Percentiles rank a stretch among this genome's conserved stretches.
phyloP scores from a whole-genome alignment of 1,140 invertebrate genomes.

The Andrena cerasifolii region DNA sequence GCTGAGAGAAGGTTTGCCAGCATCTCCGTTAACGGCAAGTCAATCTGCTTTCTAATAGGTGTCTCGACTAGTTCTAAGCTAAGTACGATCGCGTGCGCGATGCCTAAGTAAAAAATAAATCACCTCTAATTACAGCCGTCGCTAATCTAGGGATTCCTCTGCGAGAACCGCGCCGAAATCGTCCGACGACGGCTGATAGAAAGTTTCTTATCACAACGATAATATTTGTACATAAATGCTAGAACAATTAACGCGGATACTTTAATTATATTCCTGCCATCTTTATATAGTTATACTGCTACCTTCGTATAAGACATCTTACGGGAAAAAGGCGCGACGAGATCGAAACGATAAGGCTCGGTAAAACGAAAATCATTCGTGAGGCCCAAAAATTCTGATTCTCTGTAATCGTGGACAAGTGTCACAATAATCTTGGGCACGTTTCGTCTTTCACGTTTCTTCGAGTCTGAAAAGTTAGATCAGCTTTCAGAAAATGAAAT shows the following conservation, averaged over 20 bases:
- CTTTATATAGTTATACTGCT: not conserved
- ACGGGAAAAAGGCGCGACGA: too few relatives aligned
- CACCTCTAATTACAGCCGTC: slow-evolving; percentile 47
- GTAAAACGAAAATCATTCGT: not conserved
- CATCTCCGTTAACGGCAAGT: slow-evolving; percentile 54
- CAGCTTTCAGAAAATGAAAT: too few relatives aligned
- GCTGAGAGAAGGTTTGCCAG: slow-evolving; percentile 62
- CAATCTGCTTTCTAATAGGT: not conserved
- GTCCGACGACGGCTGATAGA: slow-evolving; percentile 29
- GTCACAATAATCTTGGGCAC: too few relatives aligned
- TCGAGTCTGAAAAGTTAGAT: too few relatives aligned
- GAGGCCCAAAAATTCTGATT: too few relatives aligned
- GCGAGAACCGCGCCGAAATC: not conserved
- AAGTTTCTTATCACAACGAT: slow-evolving; percentile 54
- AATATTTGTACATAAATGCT: slow-evolving; percentile 57
- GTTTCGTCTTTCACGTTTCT: too few relatives aligned
- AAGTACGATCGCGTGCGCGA: slow-evolving; percentile 45
- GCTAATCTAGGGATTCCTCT: not conserved
- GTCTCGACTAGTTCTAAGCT: slow-evolving; percentile 43
- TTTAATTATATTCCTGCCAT: not conserved
- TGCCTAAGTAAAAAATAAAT: slow-evolving; percentile 67
- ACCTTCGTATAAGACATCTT: too few relatives aligned
- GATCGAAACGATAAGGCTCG: not conserved
- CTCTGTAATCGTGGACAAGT: too few relatives aligned
- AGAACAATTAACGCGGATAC: slow-evolving; percentile 26